These are phyloP conservation scores for Ephialtes manifestator DNA, from an alignment of 2,888 invertebrate genomes.

Conservation along the genomic window DNA sequence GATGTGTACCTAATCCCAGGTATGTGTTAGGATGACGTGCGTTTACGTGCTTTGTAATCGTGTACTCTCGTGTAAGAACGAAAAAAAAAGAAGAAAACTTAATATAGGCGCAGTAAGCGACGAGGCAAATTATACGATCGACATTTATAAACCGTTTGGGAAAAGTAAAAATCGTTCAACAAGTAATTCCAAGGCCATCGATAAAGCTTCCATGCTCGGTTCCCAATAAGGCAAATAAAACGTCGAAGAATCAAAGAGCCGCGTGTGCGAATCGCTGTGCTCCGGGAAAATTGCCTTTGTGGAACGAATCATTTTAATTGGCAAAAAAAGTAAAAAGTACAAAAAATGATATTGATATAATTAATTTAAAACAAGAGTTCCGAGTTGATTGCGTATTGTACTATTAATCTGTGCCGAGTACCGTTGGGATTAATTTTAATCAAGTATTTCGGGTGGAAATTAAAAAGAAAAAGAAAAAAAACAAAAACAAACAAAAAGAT, in stretches of 20 bases:
- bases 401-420: constrained; percentile 38
- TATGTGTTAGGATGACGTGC: constrained; percentile 52
- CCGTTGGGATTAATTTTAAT: constrained; percentile 59
- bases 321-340: constrained; percentile 52
- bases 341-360: constrained; percentile 49
- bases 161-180: constrained; percentile 9
- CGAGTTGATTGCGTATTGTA: constrained; percentile 60
- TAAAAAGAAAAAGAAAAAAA: no score
- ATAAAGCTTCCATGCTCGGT: constrained; percentile 21
- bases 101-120: neutral
- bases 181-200: constrained; percentile 25
- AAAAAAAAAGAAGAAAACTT: constrained; percentile 33
- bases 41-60: constrained; percentile 60
- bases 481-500: constrained; percentile 27
- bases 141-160: constrained; percentile 25
- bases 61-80: constrained; percentile 60
- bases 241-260: neutral
- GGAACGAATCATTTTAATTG: constrained; percentile 56
- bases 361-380: constrained; percentile 45
- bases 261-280: constrained; percentile 1
- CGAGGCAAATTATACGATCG: constrained; percentile 32
- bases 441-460: constrained; percentile 43
- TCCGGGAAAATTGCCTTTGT: neutral
- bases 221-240: neutral
- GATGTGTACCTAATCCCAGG: constrained; percentile 52